A percentile compares a stretch with the other conserved stretches of the same genome.
Conservation (phyloP, 2,888 invertebrate genomes). For the Scaptodrosophila latifasciaeformis region DNA sequence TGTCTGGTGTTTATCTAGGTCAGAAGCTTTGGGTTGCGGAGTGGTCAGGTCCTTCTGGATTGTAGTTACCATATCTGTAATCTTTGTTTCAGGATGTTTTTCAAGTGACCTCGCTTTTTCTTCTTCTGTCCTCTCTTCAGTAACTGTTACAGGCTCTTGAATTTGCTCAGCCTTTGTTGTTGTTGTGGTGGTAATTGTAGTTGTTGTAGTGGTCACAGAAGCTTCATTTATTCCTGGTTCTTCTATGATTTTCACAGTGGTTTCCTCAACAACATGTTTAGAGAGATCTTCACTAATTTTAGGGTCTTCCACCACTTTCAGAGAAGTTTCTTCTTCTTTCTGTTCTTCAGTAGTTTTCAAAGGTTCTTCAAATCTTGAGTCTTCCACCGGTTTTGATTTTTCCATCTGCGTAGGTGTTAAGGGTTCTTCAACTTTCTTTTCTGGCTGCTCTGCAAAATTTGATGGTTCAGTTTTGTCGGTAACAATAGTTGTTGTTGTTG, state of each 20-base stretch:
- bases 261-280: constrained; percentile 26
- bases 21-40: no score
- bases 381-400: neutral
- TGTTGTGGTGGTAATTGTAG: constrained; percentile 31
- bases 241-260: constrained; percentile 26
- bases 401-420: neutral
- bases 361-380: constrained; percentile 11
- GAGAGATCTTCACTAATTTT: constrained; percentile 24
- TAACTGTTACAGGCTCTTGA: constrained; percentile 8
- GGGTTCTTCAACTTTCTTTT: constrained; percentile 16
- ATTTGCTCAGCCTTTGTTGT: constrained; percentile 18
- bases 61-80: constrained; percentile 29
- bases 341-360: constrained; percentile 5
- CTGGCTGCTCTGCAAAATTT: constrained; percentile 9
- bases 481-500: constrained; percentile 14
- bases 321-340: constrained; percentile 3
- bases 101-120: constrained; percentile 13
- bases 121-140: constrained; percentile 4
- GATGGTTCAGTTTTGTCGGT: neutral
- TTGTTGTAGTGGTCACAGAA: constrained; percentile 31
- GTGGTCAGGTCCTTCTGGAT: no score
- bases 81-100: constrained; percentile 11
- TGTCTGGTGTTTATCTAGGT: constrained; percentile 38
- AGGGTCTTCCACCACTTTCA: constrained; percentile 40
- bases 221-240: constrained; percentile 40